Percentiles rank a stretch among this genome's conserved stretches.
Conservation (phyloP, 2,113 vertebrate species). For the Xenopus tropicalis region UCB_Xtro_10.0 CM004448.2:145449001-145449500, state of each 20-base stretch:
- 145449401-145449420: constrained; percentile 48
- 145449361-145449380: constrained; percentile 29
- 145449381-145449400: constrained; percentile 36
- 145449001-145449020: too few relatives aligned
- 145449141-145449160: too few relatives aligned
- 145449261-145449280: constrained; percentile 1
- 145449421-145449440: constrained; percentile 48
- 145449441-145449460: constrained; percentile 49
- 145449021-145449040: too few relatives aligned
- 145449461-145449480: constrained; percentile 49
- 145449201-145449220: too few relatives aligned
- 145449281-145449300: neutral
- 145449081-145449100: too few relatives aligned
- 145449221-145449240: constrained; percentile 23
- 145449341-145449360: constrained; percentile 43
- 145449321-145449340: constrained; percentile 35
- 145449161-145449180: too few relatives aligned
- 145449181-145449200: too few relatives aligned
- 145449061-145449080: too few relatives aligned
- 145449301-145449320: constrained; percentile 16
- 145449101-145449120: too few relatives aligned
- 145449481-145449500: neutral
- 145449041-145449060: too few relatives aligned
- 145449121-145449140: neutral
- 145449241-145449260: constrained; percentile 7